Evolutionary conservation across 2,888 invertebrate species (phyloP), one percentile per base, ranked within the genome.

Genomic region (Timandra comae): DNA sequence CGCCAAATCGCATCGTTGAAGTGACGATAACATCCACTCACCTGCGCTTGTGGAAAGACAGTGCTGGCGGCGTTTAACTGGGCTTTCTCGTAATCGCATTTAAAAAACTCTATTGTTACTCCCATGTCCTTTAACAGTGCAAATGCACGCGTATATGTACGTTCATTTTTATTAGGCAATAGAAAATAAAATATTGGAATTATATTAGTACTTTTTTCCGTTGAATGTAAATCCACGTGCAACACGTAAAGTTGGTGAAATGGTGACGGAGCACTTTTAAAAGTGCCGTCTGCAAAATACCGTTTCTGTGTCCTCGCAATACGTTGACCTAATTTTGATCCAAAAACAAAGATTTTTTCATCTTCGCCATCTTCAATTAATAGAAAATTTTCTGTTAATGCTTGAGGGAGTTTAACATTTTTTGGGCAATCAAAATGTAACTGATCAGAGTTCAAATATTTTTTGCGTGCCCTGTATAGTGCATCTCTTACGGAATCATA

Each of bases 281-380:
- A 33, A 23, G 33, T 30, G 10, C 33, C 33, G 30, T 38, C 33
- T 27, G 33, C 38, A 26, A 30, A 38, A 16, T 16, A 16, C 16
- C 3, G 5, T 16, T 16, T 5, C 5, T 16, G 16, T 4, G 16
- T 4, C 5, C 5, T 16, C 16, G 5, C 5, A 16, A 16, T 4
- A 16, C 5, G 3, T 4, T 4, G 16, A 5, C 3, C 3, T 5
- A 16, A 5, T 5, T 16, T 16, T 16, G 16, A 4, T 16, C 3
- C 16, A 16, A 16, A 16, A 5, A 4, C 16, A 16, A 16, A 4
- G 5, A 16, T 16, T 3, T 16, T 16, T 3, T 16, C 16, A 16
- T 16, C 5, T 4, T 16, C 5, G 16, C 16, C 16, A 16, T 16
- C 16, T 4, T 16, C 16, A 16, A 3, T 16, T 4, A 16, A 3